These are phyloP conservation scores for Chiloscyllium punctatum DNA, from an alignment of 2,797 vertebrate species.

Conservation along the genomic window DNA sequence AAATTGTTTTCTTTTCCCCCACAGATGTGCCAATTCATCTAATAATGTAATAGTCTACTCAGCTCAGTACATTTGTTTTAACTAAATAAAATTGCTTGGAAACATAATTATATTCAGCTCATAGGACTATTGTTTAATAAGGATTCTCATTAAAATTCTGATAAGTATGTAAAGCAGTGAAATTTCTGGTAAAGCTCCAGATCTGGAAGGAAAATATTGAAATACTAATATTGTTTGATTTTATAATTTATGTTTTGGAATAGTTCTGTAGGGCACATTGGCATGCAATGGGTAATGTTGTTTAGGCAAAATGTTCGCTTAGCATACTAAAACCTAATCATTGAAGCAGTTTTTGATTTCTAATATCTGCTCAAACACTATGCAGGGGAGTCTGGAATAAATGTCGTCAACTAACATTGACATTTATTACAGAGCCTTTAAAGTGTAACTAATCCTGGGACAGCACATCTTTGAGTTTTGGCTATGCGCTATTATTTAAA, in stretches of 20 bases:
- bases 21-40: background rate
- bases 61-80: background rate
- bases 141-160: conserved; percentile 25
- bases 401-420: too few species aligned
- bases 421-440: background rate
- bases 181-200: conserved; percentile 5
- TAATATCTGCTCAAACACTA: background rate
- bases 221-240: background rate
- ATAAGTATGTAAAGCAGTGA: background rate
- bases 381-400: background rate
- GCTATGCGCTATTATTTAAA: background rate
- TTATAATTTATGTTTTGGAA: conserved; percentile 1
- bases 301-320: background rate
- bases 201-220: background rate
- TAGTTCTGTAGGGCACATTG: background rate
- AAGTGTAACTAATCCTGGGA: background rate
- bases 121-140: conserved; percentile 14
- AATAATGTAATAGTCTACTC: background rate
- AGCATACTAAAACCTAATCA: background rate
- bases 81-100: background rate
- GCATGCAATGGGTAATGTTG: background rate
- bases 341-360: background rate
- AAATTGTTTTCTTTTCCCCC: background rate
- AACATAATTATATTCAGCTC: conserved; percentile 12
- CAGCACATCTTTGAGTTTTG: background rate